Conservation (phyloP, 1,140 invertebrate genomes). For the Aricia agestis region DNA sequence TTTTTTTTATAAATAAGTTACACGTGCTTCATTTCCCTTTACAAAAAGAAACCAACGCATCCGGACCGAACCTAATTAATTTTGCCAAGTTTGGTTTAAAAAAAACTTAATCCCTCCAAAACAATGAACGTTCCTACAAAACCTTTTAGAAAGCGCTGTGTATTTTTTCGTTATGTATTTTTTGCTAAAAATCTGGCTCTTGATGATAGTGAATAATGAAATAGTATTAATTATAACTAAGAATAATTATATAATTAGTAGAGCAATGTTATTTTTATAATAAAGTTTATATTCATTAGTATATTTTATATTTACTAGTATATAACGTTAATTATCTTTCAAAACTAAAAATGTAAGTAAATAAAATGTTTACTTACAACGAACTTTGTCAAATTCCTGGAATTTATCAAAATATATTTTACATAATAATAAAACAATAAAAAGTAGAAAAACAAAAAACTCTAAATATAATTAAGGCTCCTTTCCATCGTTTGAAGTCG, state of each 20-base stretch:
- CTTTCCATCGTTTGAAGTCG: background rate
- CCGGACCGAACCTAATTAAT: background rate
- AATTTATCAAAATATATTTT: no score
- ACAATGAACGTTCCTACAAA: background rate
- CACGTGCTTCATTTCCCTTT: background rate
- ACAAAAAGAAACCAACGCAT: background rate
- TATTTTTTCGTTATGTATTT: background rate
- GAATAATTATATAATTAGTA: no score
- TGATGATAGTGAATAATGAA: background rate
- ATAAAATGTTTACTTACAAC: no score
- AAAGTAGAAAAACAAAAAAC: no score
- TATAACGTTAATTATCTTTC: no score
- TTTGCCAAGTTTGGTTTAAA: conserved; percentile 3
- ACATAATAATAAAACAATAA: no score
- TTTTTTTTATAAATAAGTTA: background rate
- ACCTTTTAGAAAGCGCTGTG: background rate
- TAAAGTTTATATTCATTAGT: no score
- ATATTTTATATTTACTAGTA: no score
- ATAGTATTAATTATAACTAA: no score
- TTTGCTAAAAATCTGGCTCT: background rate
- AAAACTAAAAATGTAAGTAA: no score
- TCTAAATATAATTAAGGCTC: background rate
- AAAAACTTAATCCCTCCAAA: background rate
- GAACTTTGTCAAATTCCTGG: no score
- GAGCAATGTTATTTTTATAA: no score